Evolutionary conservation across 2,113 vertebrate genomes (phyloP).

Genomic region (Lichenostomus cassidix): DNA sequence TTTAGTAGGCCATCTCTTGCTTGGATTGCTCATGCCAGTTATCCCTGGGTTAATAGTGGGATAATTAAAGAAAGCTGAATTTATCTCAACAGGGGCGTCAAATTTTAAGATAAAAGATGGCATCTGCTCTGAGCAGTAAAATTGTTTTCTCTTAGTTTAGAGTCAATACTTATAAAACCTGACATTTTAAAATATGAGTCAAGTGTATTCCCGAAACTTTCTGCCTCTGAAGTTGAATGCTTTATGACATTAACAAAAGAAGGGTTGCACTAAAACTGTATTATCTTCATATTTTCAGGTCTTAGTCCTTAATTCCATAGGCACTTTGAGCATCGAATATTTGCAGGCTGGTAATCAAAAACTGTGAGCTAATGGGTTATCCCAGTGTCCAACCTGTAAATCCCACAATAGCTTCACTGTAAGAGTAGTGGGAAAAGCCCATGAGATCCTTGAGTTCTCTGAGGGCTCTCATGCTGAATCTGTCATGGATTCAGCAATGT

Average conservation of each 20-base stretch:
- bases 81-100: neutral
- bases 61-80: conserved; percentile 14
- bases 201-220: neutral
- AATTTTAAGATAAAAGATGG: neutral
- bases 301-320: neutral
- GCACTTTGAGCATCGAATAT: neutral
- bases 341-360: neutral
- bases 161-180: neutral
- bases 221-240: neutral
- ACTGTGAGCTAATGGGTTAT: neutral
- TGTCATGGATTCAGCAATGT: neutral
- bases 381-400: neutral
- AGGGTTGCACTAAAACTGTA: neutral
- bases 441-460: neutral
- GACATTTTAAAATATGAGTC: neutral
- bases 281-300: neutral
- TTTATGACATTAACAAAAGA: neutral
- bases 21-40: neutral
- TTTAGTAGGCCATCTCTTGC: neutral
- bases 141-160: neutral
- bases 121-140: neutral
- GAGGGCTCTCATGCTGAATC: neutral
- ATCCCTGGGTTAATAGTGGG: neutral
- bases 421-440: neutral
- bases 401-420: neutral